These are phyloP conservation scores for Acromyrmex heyeri DNA, from an alignment of 1,140 invertebrate species.

Conservation along the genomic window DNA sequence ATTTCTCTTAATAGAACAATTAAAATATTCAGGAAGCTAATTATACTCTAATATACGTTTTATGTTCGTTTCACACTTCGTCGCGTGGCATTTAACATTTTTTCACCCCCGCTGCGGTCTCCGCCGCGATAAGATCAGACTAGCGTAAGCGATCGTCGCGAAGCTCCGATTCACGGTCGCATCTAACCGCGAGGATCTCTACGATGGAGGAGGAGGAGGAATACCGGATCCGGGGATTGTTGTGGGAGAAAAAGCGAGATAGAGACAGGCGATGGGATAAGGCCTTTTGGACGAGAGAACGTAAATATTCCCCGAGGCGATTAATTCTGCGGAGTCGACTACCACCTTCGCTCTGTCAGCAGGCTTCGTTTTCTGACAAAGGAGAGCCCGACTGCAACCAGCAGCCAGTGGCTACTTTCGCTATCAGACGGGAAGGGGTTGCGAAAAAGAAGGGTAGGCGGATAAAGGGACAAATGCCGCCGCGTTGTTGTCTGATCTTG, in stretches of 20 bases:
- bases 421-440: constrained; percentile 26
- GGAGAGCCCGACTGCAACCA: constrained; percentile 56
- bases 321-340: constrained; percentile 74
- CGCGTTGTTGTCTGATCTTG: constrained; percentile 76
- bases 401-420: constrained; percentile 65
- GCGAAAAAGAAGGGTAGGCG: background rate
- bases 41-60: background rate
- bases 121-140: constrained; percentile 33
- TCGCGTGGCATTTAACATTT: constrained; percentile 24
- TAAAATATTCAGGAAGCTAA: background rate
- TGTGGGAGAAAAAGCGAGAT: background rate
- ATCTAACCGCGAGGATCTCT: constrained; percentile 23
- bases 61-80: background rate
- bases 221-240: background rate
- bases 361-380: constrained; percentile 66
- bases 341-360: constrained; percentile 71
- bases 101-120: background rate
- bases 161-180: constrained; percentile 14
- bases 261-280: constrained; percentile 12
- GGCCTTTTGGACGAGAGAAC: constrained; percentile 66
- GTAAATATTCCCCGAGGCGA: constrained; percentile 75
- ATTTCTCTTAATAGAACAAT: background rate
- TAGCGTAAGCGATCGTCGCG: constrained; percentile 19
- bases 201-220: background rate
- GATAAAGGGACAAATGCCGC: constrained; percentile 71